Evolutionary conservation across 1,140 invertebrate species (phyloP), one percentile per base, ranked within the genome.

Genomic region (Stegodyphus dumicola): DNA sequence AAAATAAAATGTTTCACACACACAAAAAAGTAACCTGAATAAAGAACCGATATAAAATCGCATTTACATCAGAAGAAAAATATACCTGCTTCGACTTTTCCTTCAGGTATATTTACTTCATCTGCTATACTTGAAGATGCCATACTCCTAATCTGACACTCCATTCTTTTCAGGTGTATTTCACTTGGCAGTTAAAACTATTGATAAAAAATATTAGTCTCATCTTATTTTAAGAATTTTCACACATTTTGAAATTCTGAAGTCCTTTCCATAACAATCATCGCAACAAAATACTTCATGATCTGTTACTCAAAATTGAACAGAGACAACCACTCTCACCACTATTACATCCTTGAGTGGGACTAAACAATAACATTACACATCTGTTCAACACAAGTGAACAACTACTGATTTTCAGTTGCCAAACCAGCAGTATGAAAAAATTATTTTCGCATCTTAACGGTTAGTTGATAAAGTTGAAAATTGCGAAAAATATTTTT

Each of bases 11-110:
- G 33, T 33, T 33, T 33, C 33, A 33, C 33, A 33, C 33, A 33
- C 3, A 33, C 33, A 33, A 1, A 33, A 33, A 33, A 33, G 33
- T 33, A 33, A 33, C 33, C 33, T 33, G 33, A 33, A 33, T 33
- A 33, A 33, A 33, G 33, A 3, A 33, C 33, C 33, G 33, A 33
- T 33, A 33, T 33, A 33, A 33, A 33, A 33, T 33, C 33, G 1
- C 33, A 33, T 33, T 33, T 33, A 33, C 33, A 33, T 33, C 33
- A 33, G 33, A 33, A 1, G 33, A 33, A 60, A 56, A 60, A 2
- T 60, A 10, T 86, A 86, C 85, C 85, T n/a, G 75, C 54, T 74
- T 79, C 76, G 65, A 86, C 85, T 78, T 79, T 86, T 0, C 85
- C 85, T 74, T 86, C 54, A 13, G 75, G 85, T 66, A 83, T 83